Evolutionary conservation across 1,140 invertebrate genomes (phyloP), one percentile per base, ranked within the genome.

Genomic region (Drosophila virilis): DNA sequence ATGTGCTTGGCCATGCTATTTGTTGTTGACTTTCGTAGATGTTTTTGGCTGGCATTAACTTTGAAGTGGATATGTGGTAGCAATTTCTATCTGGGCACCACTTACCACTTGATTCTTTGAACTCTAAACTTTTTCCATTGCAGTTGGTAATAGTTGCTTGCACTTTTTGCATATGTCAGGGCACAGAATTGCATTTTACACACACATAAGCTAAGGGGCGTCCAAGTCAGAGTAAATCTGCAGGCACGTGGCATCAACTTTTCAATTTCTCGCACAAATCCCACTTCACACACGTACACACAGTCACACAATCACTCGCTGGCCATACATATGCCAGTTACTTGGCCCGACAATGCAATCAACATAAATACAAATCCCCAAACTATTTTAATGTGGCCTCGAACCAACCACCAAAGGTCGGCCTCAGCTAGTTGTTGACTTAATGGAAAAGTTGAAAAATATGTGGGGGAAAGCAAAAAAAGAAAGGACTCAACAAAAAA

Each of bases 321-420:
- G 64, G 48, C 52, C 48, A 73, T 62, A 52, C 54, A 74, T 50
- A 80, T 64, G 78, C 58, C 74, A 79, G 69, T 74, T 83, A 80
- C 66, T 52, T 89, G 77, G 65, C 55, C 46, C 70, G 74, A 89
- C 80, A 89, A 88, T 90, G 84, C 84, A 88, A 90, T 88, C 84
- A 90, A 90, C 84, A 88, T 88, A 90, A 88, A 88, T 89, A 88
- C 85, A 88, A 84, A 88, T 88, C 85, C 85, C 84, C 69, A 88
- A 88, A 90, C 84, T 88, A 90, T 88, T 88, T 88, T 88, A 89
- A 90, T 88, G 84, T 90, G 55, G 77, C 77, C 80, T 74, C 78
- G 74, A 77, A 72, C 80, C 61, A 43, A 69, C 42, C 10, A 46
- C 68, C 68, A 40, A 57, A 72, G 45, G 42, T 62, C 59, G 59